Base-by-base conservation (phyloP, 2,113 vertebrate species). In the Heterotilapia buettikoferi region DNA sequence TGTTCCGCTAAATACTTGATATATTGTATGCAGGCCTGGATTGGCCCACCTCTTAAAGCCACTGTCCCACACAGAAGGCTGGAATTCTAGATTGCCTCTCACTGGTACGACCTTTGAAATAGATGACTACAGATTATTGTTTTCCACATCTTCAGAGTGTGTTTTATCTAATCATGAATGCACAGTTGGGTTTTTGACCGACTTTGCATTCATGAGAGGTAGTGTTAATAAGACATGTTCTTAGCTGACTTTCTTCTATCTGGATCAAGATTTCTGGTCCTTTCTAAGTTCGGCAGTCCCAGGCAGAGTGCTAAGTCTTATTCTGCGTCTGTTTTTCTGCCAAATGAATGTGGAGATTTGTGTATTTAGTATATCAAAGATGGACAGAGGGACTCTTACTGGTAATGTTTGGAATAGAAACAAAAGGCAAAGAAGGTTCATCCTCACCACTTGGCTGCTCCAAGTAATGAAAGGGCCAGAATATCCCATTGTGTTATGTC, bases 71-170 rank as follows among this genome's bases (percentile, higher is more conserved):
- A 29, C 0, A 1, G 24, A 59, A 29, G 24, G 56, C 56, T 29
- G 56, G 24, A 59, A 16, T 29, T 59, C 56, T 59, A 29, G 24
- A 57, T 59, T 59, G 56, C 24, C 13, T 59, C 56, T 59, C 56
- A 29, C 56, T 59, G 1, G 56, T 59, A 59, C 56, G 13, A 7
- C 56, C 13, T 29, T 59, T 29, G 24, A 59, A 29, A 57, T 24
- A 57, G 0, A 57, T 57, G 12, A 29, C 13, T 29, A 57, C 56
- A 26, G 54, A 57, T 57, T 12, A 0, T 57, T 57, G 54, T 26
- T 57, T 26, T 57, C 54, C 24, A 57, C 24, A 3, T 24, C 54
- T 57, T 57, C 54, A 57, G 24, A 57, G 54, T 57, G 7, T 14
- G 54, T 57, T 57, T 57, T 2, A 57, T 57, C 0, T 21, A 56